A percentile compares a stretch with the other conserved stretches of the same genome.
These are phyloP conservation scores for Podargus strigoides DNA, from an alignment of 2,797 vertebrate genomes.

Conservation along the genomic window DNA sequence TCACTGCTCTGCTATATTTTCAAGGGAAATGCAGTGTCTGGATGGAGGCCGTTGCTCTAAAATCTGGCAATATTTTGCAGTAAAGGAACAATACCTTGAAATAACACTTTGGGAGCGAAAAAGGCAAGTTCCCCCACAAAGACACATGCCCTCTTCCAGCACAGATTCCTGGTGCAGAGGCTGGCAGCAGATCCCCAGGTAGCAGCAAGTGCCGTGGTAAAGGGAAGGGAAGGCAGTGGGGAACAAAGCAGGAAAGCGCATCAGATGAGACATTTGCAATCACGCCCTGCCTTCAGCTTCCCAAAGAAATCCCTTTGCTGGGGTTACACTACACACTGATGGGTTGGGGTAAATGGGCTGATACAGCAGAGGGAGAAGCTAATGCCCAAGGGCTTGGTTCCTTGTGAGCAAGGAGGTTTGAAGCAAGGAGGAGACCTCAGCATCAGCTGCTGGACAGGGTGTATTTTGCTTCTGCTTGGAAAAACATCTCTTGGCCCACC, in stretches of 20 bases:
- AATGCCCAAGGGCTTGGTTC: background rate
- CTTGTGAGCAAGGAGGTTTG: background rate
- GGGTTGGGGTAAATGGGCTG: accelerated
- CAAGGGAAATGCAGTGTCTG: background rate
- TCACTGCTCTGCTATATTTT: background rate
- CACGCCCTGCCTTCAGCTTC: background rate
- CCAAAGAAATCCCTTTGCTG: background rate
- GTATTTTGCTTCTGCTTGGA: background rate
- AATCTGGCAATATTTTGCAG: background rate
- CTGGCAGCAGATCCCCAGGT: background rate
- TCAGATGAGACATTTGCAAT: background rate
- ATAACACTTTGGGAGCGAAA: background rate
- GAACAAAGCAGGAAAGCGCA: background rate
- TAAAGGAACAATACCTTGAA: background rate
- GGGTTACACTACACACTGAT: background rate
- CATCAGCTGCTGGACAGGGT: background rate
- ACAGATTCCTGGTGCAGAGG: background rate
- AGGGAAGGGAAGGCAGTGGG: background rate
- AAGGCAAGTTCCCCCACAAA: accelerated
- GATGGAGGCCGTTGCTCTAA: background rate
- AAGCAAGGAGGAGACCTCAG: background rate
- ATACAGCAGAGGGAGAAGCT: background rate
- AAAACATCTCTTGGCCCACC: background rate
- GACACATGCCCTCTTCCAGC: background rate
- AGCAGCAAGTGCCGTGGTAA: background rate